Evolutionary conservation across 2,888 invertebrate species (phyloP), one percentile per base, ranked within the genome.

Genomic region (Sarcophaga caerulescens): DNA sequence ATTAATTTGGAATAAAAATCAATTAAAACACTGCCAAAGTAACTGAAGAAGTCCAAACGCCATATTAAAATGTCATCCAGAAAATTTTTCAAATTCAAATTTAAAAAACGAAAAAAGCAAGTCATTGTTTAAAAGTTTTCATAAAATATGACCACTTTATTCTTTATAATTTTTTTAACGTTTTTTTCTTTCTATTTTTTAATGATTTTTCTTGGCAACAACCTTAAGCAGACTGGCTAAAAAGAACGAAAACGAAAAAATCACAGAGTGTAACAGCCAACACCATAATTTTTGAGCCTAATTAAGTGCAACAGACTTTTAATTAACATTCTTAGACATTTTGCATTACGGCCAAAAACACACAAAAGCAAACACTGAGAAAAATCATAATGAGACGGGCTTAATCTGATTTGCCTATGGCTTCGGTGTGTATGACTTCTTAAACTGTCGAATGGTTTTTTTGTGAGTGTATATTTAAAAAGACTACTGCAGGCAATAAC

Each of bases 261-360:
- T 78, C 70, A 66, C 66, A 68, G 47, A 68, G 23, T 17, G 23
- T 23, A 59, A 59, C 76, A 77, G 77, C 73, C 83, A 81, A 77
- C 80, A 86, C 81, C 81, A 86, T 81, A 80, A 85, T 85, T 82
- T 87, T 87, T 85, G 79, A 79, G 87, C 87, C 85, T 87, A 87
- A 87, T 87, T 87, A 85, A 87, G 87, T 87, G 84, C 82, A 86
- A 76, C 85, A 85, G 87, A 84, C 84, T 85, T 87, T 87, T 87
- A 87, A 87, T 87, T 87, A 87, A 87, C 87, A 87, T 81, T 84
- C 86, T 86, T 78, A 86, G 86, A 86, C 78, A 84, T 86, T 78
- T 84, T 84, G 68, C 75, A 78, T 66, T 62, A 47, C 17, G 47
- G 68, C 52, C 14, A 81, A 47, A 3, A n/a, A 3, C 8, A 45